These are phyloP conservation scores for Hiodon tergisus DNA, from an alignment of 2,113 vertebrate species.

Conservation along the genomic window DNA sequence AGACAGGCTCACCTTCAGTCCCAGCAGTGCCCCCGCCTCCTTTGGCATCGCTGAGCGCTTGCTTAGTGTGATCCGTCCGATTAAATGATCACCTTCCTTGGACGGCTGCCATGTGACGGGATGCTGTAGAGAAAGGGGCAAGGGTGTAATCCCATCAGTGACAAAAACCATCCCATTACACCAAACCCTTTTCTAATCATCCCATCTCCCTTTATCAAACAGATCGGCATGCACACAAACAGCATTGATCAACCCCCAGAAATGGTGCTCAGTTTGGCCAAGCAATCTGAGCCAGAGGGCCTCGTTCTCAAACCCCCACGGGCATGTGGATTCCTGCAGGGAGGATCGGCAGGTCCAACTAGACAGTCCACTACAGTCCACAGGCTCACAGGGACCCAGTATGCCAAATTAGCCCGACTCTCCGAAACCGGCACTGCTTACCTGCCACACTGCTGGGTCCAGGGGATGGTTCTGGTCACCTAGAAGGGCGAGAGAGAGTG, in stretches of 20 bases:
- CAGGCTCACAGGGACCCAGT: not conserved
- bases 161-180: constrained; percentile 27
- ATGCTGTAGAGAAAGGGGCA: constrained; percentile 67
- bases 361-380: too few species aligned
- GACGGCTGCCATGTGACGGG: constrained; percentile 98
- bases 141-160: constrained; percentile 36
- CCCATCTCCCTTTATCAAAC: not conserved
- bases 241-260: not conserved
- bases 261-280: too few species aligned
- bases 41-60: constrained; percentile 94
- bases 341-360: too few species aligned
- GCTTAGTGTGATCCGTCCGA: constrained; percentile 94
- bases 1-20: constrained; percentile 75
- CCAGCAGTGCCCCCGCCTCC: constrained; percentile 90
- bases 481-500: constrained; percentile 71
- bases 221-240: not conserved
- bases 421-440: constrained; percentile 56
- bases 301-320: too few species aligned
- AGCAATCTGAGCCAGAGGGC: too few species aligned
- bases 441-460: constrained; percentile 93
- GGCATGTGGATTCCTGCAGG: too few species aligned
- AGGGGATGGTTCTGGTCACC: constrained; percentile 82
- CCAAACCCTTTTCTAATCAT: constrained; percentile 20
- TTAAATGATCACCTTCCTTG: constrained; percentile 94
- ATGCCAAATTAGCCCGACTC: too few species aligned